A percentile compares a stretch with the other conserved stretches of the same genome.
Conservation (phyloP, 2,797 vertebrate genomes). For the Vespertilio murinus region DNA sequence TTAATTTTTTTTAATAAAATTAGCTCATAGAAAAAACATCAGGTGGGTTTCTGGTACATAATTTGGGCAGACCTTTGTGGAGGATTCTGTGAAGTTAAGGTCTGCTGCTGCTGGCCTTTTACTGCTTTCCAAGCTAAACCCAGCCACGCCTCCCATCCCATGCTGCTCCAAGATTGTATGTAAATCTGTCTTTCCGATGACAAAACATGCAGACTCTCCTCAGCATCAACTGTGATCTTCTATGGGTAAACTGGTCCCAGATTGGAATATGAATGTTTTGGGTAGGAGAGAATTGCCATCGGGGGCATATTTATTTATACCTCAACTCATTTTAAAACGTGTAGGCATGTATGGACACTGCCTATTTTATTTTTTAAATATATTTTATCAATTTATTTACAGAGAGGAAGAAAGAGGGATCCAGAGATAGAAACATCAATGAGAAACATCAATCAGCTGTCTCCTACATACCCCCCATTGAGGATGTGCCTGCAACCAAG, state of each 20-base stretch:
- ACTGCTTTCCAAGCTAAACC: background rate
- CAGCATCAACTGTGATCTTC: background rate
- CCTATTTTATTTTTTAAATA: background rate
- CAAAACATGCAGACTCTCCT: background rate
- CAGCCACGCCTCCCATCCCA: background rate
- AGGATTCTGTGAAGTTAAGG: background rate
- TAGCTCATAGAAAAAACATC: background rate
- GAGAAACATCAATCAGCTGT: too few relatives aligned
- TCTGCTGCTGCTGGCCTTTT: background rate
- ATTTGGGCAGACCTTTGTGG: background rate
- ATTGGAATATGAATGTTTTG: background rate
- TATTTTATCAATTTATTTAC: too few relatives aligned
- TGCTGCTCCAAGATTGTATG: background rate
- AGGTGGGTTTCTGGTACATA: background rate
- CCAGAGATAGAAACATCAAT: too few relatives aligned
- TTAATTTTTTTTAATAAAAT: background rate
- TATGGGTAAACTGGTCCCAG: background rate
- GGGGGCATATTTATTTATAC: background rate
- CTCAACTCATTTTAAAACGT: background rate
- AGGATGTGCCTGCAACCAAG: too few relatives aligned
- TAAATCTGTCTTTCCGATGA: background rate
- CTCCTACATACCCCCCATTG: too few relatives aligned
- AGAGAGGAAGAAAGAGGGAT: too few relatives aligned
- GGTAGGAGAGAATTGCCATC: background rate
- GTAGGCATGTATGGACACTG: background rate